Base-by-base conservation (phyloP, 2,888 invertebrate species). In the Leptarthrus brevirostris region DNA sequence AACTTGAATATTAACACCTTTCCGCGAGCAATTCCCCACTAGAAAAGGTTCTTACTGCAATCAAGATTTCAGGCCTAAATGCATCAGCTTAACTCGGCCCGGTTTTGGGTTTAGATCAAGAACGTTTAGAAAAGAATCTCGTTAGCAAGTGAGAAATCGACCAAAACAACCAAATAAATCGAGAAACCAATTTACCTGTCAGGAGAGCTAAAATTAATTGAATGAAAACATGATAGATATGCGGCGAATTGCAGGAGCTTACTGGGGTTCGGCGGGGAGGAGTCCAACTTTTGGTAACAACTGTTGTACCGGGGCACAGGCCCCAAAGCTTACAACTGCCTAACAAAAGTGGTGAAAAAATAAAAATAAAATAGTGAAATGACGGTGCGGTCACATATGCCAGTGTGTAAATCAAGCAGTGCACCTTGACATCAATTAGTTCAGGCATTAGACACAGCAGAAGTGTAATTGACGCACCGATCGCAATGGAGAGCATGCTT, bases 351-450 rank as follows among this genome's bases (percentile, higher is more conserved):
- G 14, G 16, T 20, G 44, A 22, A 64, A 64, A 47, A 44, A 44
- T 24, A 34, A 16, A 26, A 54, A 54, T 22, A 20, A 20, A 26
- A 20, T 40, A 8, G 8, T 20, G 14, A 40, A 54, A 71, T 36
- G 54, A 71, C 54, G 36, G 72, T 54, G 72, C 56, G 66, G 52
- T 70, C 73, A 73, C 58, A 75, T 64, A 56, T 74, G 70, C 74
- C 77, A 75, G 79, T 79, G 79, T 81, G 79, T 80, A 81, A 81
- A 81, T 81, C 80, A 81, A 81, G 81, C 80, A 78, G 81, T 81
- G 79, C 79, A 80, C 81, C 81, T 81, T 81, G 81, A 81, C 81
- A 81, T 79, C 80, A 81, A 81, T 81, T 80, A 79, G 79, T 77
- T 76, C 77, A 76, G 53, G 69, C 72, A 74, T 69, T 69, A 69